Percentiles rank a stretch among this genome's conserved stretches.
Evolutionary conservation across 2,797 vertebrate genomes (phyloP).

Genomic region (Malacoraja senta): DNA sequence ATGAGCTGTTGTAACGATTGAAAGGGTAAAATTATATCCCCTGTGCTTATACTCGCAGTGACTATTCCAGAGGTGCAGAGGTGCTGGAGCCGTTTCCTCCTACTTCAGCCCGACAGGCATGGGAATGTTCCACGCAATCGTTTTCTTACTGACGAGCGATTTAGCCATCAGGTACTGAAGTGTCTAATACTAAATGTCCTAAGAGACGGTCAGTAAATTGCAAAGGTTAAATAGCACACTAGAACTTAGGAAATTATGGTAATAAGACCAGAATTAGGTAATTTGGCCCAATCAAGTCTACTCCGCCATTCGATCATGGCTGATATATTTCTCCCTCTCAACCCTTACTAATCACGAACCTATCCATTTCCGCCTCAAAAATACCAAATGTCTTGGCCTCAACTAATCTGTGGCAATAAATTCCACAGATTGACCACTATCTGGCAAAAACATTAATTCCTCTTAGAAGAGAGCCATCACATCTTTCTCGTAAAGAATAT

Average conservation of each 20-base stretch:
- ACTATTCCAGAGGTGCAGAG: constrained; percentile 39
- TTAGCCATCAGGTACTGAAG: constrained; percentile 23
- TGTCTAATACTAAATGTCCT: not conserved
- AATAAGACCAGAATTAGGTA: too few relatives aligned
- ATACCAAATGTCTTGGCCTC: too few relatives aligned
- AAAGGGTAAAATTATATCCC: not conserved
- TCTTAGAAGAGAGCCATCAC: too few relatives aligned
- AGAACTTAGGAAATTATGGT: not conserved
- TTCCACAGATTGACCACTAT: too few relatives aligned
- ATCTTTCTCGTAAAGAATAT: too few relatives aligned
- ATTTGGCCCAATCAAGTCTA: too few relatives aligned
- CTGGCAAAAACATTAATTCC: too few relatives aligned
- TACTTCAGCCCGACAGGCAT: constrained; percentile 38
- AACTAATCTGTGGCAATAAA: too few relatives aligned
- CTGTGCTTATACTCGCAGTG: not conserved
- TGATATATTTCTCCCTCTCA: too few relatives aligned
- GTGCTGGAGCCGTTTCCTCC: constrained; percentile 39
- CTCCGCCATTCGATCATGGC: too few relatives aligned
- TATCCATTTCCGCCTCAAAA: too few relatives aligned
- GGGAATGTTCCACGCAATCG: constrained; percentile 20
- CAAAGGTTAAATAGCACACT: not conserved
- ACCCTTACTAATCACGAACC: too few relatives aligned
- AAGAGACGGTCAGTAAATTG: not conserved
- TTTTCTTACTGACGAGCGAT: constrained; percentile 9
- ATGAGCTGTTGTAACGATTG: not conserved